phyloP scores from a whole-genome alignment of 2,113 vertebrate genomes.

The Hydrolagus affinis region DNA sequence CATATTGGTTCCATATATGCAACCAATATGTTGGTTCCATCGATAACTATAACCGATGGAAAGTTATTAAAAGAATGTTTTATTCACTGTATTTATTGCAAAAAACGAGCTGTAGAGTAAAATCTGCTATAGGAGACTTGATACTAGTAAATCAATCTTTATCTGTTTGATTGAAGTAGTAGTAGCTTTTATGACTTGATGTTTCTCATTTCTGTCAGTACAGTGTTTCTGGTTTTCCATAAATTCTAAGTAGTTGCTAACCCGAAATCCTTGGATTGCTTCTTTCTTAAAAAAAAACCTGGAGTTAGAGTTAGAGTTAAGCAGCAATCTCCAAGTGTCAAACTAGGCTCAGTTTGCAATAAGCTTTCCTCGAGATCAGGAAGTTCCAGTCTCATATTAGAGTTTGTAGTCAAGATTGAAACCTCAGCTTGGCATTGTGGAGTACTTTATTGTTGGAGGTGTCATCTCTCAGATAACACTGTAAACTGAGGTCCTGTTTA shows the following conservation, averaged over 20 bases:
- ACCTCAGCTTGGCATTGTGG: neutral
- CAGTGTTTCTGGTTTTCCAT: conserved; percentile 67
- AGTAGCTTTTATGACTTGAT: conserved; percentile 45
- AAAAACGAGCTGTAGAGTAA: neutral
- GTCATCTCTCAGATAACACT: neutral
- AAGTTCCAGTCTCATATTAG: neutral
- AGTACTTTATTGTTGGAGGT: neutral
- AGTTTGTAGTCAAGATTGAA: neutral
- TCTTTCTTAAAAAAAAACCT: too few relatives aligned
- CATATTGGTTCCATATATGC: neutral
- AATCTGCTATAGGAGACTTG: neutral
- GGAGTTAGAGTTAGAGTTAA: too few relatives aligned
- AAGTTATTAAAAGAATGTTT: too few relatives aligned
- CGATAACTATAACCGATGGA: neutral
- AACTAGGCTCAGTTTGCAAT: too few relatives aligned
- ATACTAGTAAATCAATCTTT: neutral
- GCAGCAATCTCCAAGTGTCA: too few relatives aligned
- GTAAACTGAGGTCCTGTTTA: neutral
- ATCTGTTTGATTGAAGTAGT: neutral
- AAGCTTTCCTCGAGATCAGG: neutral
- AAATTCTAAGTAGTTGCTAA: conserved; percentile 73
- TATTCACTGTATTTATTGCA: neutral
- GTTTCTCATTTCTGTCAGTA: conserved; percentile 73
- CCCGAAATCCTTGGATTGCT: conserved; percentile 72
- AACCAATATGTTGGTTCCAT: neutral